Evolutionary conservation across 1,140 invertebrate genomes (phyloP).

Genomic region (Ectropis grisescens): DNA sequence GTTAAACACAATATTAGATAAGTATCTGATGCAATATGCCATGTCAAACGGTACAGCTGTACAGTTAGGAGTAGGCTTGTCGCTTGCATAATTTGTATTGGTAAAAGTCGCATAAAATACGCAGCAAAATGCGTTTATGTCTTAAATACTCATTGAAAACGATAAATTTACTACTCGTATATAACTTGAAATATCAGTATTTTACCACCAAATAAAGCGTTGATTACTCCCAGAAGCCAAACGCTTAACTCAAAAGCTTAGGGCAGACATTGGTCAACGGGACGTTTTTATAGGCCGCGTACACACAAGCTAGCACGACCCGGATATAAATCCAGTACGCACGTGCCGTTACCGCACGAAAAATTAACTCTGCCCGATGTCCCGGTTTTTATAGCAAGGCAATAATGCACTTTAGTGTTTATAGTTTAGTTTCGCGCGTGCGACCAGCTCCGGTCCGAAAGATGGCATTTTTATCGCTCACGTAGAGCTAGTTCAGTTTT

Average conservation of each 20-base stretch:
- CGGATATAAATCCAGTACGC: constrained; percentile 21
- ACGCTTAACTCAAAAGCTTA: no score
- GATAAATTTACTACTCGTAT: background rate
- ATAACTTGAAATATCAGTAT: background rate
- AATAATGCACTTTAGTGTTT: constrained; percentile 19
- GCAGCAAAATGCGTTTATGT: background rate
- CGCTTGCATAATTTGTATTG: no score
- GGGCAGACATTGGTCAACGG: no score
- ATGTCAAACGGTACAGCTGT: no score
- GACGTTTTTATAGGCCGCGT: background rate
- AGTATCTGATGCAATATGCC: no score
- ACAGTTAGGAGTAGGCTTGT: no score
- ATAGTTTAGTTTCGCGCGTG: constrained; percentile 14
- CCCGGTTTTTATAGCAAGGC: constrained; percentile 18
- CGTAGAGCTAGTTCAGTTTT: background rate
- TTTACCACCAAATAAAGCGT: background rate
- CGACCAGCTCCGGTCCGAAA: background rate
- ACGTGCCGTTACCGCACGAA: constrained; percentile 24
- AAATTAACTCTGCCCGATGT: constrained; percentile 21
- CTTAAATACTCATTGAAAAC: background rate
- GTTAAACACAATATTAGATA: no score
- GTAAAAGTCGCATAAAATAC: no score
- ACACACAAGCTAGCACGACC: constrained; percentile 9
- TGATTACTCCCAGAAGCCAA: no score
- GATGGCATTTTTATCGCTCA: background rate